Evolutionary conservation across 64 coral and sea anemone genomes (phyloP), one percentile per base, ranked within the genome.

Genomic region (Stichodactyla mertensii): DNA sequence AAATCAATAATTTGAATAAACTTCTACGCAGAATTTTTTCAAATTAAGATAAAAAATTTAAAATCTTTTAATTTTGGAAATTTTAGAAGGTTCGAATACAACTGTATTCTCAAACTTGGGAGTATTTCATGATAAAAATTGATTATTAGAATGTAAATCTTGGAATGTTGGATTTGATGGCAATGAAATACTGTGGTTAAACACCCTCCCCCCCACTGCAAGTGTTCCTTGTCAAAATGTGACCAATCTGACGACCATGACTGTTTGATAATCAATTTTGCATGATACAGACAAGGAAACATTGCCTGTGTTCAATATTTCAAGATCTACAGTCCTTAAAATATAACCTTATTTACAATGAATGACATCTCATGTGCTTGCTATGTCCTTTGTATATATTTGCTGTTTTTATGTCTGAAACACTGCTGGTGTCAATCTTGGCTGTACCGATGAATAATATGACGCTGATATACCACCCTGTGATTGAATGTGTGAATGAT

Each of bases 321-420:
- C 69, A 74, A 74, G 69, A 74, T 74, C 69, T 87, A 57, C 86
- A 83, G 88, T 85, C 24, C 77, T 20, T 36, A 16, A 16, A 27
- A 18, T 88, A 83, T 83, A 88, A 88, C 87, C 55, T 85, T 64
- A 77, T 80, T 70, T 86, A 77, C 69, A 79, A 9, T 86, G 82
- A 94, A 82, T 88, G 87, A 80, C 78, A 87, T 95, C 93, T 95
- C 90, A 99, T 93, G 93, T 92, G 82, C 85, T 99, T 88, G 89
- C 94, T 97, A 92, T 97, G 91, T 97, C 55, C 88, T 91, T 91
- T 99, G 90, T 94, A 91, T 99, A 90, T 99, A 95, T 99, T 95
- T 99, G 91, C 97, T 99, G 87, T 99, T 92, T 91, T 95, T 95
- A 99, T 99, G 93, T 89, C 89, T 94, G 95, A 94, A 94, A 84